Base-by-base conservation (phyloP, 2,113 vertebrate genomes). In the Silurus glanis region DNA sequence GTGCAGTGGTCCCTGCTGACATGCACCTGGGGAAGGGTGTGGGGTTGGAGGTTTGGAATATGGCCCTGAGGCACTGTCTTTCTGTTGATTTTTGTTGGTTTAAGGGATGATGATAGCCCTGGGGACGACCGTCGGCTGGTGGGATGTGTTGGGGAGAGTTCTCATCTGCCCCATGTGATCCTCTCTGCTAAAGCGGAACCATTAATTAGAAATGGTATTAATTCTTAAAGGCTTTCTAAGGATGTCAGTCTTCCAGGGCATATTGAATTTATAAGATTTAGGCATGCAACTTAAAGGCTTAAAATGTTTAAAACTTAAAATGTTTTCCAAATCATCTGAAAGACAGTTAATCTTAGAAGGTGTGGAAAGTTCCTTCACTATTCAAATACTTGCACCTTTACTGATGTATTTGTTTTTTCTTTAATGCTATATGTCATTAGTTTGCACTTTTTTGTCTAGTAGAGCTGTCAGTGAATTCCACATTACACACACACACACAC, bases 11-110 rank as follows among this genome's bases (percentile, higher is more conserved):
- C 89, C 88, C 92, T 92, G 80, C 88, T 91, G 91, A 61, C 87
- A 92, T 94, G 91, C 96, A 97, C 96, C 96, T 97, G 96, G 95
- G 95, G 94, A 95, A 92, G 93, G 89, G 90, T 88, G 91, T 88
- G 92, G 91, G 92, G 90, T 87, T 90, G 91, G 92, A 90, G 91
- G 55, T 79, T 71, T 88, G 89, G 92, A 92, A 93, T 80, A 89
- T 89, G 82, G 94, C 96, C 95, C 89, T 53, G n/a, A 95, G 96
- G 96, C 94, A 74, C 92, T 84, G 92, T 96, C 96, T 95, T 92
- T 95, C 94, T 91, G 92, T 80, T 25, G 55, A 90, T 90, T 88
- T 90, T 94, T 83, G 75, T 45, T 7, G 56, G 37, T 82, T 82
- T 82, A 86, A 49, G 91, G 91, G 92, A 92, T 93, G 90, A 93